A percentile compares a stretch with the other conserved stretches of the same genome.
Evolutionary conservation across 2,797 vertebrate species (phyloP).

Genomic region (Cynopterus sphinx): DNA sequence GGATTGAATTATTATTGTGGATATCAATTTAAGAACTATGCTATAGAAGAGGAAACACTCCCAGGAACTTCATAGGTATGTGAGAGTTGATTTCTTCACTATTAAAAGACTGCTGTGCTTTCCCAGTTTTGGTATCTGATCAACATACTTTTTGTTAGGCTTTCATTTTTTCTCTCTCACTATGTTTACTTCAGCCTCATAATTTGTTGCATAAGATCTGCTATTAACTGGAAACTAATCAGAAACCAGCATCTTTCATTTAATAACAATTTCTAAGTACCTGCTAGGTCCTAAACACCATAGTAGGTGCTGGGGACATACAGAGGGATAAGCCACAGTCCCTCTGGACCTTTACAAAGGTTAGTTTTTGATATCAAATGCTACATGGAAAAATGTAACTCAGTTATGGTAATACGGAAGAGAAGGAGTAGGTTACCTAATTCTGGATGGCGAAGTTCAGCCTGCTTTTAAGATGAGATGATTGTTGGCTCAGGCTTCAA

Average conservation of each 20-base stretch:
- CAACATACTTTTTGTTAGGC: not conserved
- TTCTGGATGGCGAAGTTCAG: not conserved
- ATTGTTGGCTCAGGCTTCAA: conserved; percentile 9
- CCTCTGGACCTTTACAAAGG: not conserved
- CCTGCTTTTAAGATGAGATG: not conserved
- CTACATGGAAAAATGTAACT: not conserved
- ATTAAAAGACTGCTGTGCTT: not conserved
- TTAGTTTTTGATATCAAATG: conserved; percentile 19
- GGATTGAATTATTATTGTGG: not conserved
- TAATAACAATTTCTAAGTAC: conserved; percentile 19
- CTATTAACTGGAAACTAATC: not conserved
- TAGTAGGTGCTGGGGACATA: not conserved
- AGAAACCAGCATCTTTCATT: conserved; percentile 6
- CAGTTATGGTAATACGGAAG: conserved; percentile 5
- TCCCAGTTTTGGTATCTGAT: not conserved
- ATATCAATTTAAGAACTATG: not conserved
- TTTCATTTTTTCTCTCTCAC: conserved; percentile 50
- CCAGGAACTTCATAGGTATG: not conserved
- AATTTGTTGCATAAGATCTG: conserved; percentile 38
- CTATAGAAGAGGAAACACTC: not conserved
- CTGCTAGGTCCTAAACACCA: not conserved
- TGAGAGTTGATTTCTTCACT: not conserved
- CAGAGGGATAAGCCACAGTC: not conserved
- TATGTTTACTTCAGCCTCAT: not conserved
- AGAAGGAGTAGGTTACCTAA: not conserved